A percentile compares a stretch with the other conserved stretches of the same genome.
Evolutionary conservation across 64 coral and sea anemone genomes (phyloP).

Genomic region (Montipora efflorescens): DNA sequence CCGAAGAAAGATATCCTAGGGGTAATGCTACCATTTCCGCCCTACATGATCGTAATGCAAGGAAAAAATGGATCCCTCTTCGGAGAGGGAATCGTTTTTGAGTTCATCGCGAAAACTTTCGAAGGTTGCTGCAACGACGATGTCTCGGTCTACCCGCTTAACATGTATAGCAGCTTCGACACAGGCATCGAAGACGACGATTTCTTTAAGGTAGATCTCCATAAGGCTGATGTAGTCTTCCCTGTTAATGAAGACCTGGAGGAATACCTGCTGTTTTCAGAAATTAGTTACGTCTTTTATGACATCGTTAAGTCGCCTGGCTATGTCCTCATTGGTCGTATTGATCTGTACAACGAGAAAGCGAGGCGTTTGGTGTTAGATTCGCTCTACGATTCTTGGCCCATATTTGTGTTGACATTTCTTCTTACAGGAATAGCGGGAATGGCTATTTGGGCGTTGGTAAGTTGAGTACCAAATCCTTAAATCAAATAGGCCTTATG

Average conservation of each 20-base stretch:
- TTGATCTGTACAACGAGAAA: constrained; percentile 35
- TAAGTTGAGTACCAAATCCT: not conserved
- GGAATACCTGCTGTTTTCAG: not conserved
- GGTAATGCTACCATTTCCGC: constrained; percentile 15
- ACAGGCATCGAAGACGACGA: not conserved
- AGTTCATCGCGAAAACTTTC: not conserved
- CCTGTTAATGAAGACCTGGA: constrained; percentile 11
- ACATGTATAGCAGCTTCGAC: not conserved
- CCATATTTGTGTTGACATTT: constrained; percentile 46
- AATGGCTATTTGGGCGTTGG: constrained; percentile 61
- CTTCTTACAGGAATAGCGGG: constrained; percentile 54
- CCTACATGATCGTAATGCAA: not conserved
- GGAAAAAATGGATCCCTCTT: not conserved
- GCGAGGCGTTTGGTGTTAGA: constrained; percentile 8
- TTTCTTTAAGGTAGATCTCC: not conserved
- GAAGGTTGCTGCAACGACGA: not conserved
- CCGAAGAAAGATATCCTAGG: not conserved
- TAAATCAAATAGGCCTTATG: not conserved
- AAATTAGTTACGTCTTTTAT: not conserved
- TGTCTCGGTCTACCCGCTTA: too few relatives aligned
- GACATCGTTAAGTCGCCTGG: constrained; percentile 7
- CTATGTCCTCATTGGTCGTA: constrained; percentile 27
- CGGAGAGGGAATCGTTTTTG: not conserved
- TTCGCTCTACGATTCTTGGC: constrained; percentile 46
- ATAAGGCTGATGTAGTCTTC: constrained; percentile 15